phyloP scores from a whole-genome alignment of 2,888 invertebrate species.

The Tillus elongatus region DNA sequence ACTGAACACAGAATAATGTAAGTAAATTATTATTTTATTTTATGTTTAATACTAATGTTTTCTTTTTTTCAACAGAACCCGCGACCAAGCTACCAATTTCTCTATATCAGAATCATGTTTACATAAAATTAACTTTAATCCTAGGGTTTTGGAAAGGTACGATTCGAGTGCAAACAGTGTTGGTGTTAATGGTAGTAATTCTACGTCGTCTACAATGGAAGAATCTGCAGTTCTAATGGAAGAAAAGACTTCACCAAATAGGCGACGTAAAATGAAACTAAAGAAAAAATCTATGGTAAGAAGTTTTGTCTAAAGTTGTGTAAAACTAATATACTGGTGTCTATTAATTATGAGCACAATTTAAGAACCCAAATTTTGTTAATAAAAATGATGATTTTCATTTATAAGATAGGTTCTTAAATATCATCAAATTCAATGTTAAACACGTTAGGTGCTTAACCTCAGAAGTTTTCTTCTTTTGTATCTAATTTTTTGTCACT shows the following conservation, averaged over 20 bases:
- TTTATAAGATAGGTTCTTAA: too few species aligned
- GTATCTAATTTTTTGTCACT: too few species aligned
- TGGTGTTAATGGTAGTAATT: constrained; percentile 36
- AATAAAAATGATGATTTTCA: too few species aligned
- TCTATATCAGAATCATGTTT: constrained; percentile 86
- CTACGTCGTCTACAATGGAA: constrained; percentile 49
- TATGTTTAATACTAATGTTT: constrained; percentile 9
- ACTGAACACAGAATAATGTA: constrained; percentile 32
- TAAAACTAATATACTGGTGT: too few species aligned
- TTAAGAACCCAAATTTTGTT: too few species aligned
- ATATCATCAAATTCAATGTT: too few species aligned
- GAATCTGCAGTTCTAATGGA: constrained; percentile 43
- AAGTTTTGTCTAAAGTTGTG: constrained; percentile 8
- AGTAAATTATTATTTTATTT: constrained; percentile 12
- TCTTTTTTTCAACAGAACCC: constrained; percentile 1
- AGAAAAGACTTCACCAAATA: constrained; percentile 36
- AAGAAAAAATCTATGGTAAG: constrained; percentile 29
- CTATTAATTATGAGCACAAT: too few species aligned
- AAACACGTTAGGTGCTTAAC: too few species aligned
- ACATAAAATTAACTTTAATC: constrained; percentile 53
- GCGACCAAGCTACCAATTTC: constrained; percentile 41
- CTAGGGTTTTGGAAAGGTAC: constrained; percentile 31
- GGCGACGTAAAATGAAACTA: constrained; percentile 34
- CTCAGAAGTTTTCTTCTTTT: too few species aligned
- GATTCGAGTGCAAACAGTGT: constrained; percentile 30